Evolutionary conservation across 2,113 vertebrate genomes (phyloP), one percentile per base, ranked within the genome.

Genomic region (Lethenteron camtschaticum): DNA sequence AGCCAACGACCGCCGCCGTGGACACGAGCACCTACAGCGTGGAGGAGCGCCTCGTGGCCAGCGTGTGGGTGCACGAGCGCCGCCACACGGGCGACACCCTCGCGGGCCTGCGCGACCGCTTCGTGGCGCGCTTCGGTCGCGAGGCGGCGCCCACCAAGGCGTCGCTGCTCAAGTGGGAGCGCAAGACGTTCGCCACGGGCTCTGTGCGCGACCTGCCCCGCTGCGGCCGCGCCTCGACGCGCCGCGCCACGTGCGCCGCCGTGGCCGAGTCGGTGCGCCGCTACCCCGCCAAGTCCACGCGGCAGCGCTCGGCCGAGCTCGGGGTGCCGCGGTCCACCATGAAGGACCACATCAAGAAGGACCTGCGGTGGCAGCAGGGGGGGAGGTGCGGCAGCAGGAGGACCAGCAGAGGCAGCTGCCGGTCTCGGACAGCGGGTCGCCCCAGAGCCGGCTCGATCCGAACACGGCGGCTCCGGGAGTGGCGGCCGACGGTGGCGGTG

Each of bases 311-410:
- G 3, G n/a, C 24, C n/a, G 63, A 66, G 63, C 24, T 66, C n/a
- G 63, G 63, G 24, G 63, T 66, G n/a, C 63, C 63, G n/a, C 63
- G 63, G 63, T 66, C 63, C 8, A 66, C 63, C 9, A 66, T 66
- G 63, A 66, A 16, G 63, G n/a, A 24, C n/a, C 63, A 66, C 63
- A 66, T 66, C n/a, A 66, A 66, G 24, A 66, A 66, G 63, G 63
- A 66, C 63, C 63, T 66, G n/a, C n/a, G 10, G 24, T 9, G 14
- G 10, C 60, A 66, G 24, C 24, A 24, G 41, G 41, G 41, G 41
- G 41, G 41, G 41, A 41, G 41, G 41, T 41, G 41, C 41, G 41
- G 41, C 41, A 41, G 41, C 41, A 41, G 41, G 41, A 41, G 41
- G 41, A 7, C 41, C 41, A 41, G 41, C 41, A 41, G 41, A 41